These are phyloP conservation scores for Littorina saxatilis DNA, from an alignment of 1,140 invertebrate species.

Conservation along the genomic window DNA sequence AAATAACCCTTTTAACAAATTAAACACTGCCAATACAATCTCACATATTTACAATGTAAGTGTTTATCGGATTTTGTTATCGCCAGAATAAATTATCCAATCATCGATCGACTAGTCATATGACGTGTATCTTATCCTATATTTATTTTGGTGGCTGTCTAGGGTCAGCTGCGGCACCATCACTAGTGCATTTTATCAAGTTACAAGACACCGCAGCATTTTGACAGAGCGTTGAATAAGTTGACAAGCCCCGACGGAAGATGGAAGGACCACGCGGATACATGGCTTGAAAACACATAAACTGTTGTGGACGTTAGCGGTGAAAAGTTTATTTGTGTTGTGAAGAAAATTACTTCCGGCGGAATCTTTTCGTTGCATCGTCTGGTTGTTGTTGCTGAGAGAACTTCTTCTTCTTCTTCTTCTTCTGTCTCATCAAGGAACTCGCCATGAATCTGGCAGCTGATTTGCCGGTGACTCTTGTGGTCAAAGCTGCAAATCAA, in stretches of 20 bases:
- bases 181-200: slow-evolving; percentile 1
- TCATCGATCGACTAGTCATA: slow-evolving; percentile 30
- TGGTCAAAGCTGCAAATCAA: slow-evolving; percentile 93
- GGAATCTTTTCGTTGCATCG: neutral
- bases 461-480: slow-evolving; percentile 80
- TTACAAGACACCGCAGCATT: neutral
- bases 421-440: neutral
- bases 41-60: neutral
- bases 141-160: slow-evolving; percentile 38
- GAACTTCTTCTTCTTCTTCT: neutral
- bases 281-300: too few species aligned
- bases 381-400: neutral
- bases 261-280: too few species aligned
- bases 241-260: too few species aligned
- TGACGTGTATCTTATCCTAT: slow-evolving; percentile 35
- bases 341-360: neutral
- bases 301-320: neutral
- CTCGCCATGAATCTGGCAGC: slow-evolving; percentile 49
- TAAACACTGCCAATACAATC: neutral
- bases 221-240: too few species aligned
- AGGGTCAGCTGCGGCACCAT: neutral
- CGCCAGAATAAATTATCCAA: slow-evolving; percentile 20
- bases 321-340: neutral
- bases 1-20: too few species aligned
- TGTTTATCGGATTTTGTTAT: neutral